These are phyloP conservation scores for Merluccius polli DNA, from an alignment of 2,797 vertebrate genomes.

Conservation along the genomic window DNA sequence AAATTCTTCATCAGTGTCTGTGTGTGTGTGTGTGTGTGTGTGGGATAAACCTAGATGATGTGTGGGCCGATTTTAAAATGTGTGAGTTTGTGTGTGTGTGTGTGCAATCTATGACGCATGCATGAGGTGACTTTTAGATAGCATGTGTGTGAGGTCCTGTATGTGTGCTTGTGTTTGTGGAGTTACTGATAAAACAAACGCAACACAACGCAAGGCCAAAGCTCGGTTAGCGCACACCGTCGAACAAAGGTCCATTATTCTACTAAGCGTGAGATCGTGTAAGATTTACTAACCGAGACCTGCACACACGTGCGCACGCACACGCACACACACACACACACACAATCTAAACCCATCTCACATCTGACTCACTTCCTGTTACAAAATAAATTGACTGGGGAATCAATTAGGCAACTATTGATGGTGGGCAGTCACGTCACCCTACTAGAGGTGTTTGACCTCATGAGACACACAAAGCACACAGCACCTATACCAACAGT, in stretches of 20 bases:
- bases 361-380: neutral
- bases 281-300: constrained; percentile 4
- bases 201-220: constrained; percentile 22
- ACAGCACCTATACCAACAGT: neutral
- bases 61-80: neutral
- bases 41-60: constrained; percentile 16
- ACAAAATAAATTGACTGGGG: neutral
- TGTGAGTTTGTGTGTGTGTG: neutral
- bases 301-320: neutral
- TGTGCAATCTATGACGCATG: neutral
- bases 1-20: neutral
- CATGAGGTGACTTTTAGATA: neutral
- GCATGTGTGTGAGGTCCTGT: constrained; percentile 1
- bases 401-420: neutral
- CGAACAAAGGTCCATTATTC: constrained; percentile 42
- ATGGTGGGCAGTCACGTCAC: neutral
- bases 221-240: constrained; percentile 17
- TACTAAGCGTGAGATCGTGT: constrained; percentile 36
- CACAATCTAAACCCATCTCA: neutral
- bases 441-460: neutral
- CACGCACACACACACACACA: constrained; percentile 14
- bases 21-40: constrained; percentile 16
- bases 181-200: constrained; percentile 32
- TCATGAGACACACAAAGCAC: neutral
- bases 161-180: constrained; percentile 13